Evolutionary conservation across 2,888 invertebrate species (phyloP).

Genomic region (Lycophotia porphyrea): DNA sequence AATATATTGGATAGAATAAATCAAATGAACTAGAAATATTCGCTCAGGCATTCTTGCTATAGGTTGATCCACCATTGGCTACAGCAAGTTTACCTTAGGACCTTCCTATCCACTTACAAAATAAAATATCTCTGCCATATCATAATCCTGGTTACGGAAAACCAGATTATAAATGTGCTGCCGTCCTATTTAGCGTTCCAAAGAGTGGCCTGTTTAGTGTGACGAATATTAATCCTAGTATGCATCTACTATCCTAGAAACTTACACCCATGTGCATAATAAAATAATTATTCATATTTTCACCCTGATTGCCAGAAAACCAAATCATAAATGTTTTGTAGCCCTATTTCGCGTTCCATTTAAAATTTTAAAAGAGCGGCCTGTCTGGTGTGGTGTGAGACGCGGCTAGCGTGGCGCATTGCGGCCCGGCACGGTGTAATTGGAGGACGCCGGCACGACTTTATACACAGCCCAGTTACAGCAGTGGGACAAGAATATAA

Average conservation of each 20-base stretch:
- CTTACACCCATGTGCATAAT: background rate
- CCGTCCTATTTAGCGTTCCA: constrained; percentile 29
- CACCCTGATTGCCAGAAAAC: background rate
- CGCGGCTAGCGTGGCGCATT: constrained; percentile 65
- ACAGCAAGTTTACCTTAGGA: background rate
- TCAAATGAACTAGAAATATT: background rate
- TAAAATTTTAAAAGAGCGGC: constrained; percentile 51
- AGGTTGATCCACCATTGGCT: background rate
- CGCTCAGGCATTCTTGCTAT: background rate
- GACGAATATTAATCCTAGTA: background rate
- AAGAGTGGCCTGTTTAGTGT: constrained; percentile 30
- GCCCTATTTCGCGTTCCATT: constrained; percentile 38
- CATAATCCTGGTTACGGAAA: background rate
- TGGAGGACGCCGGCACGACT: constrained; percentile 46
- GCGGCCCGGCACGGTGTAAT: constrained; percentile 60
- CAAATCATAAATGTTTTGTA: constrained; percentile 9
- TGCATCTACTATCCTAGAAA: background rate
- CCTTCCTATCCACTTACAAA: background rate
- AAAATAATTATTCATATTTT: background rate
- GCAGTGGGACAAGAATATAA: constrained; percentile 36
- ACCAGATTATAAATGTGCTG: constrained; percentile 4
- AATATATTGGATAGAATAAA: background rate
- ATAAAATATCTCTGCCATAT: background rate
- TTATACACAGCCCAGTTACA: constrained; percentile 24
- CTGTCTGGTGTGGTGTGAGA: constrained; percentile 47